phyloP scores from a whole-genome alignment of 2,888 invertebrate species.

The Leptarthrus brevirostris region DNA sequence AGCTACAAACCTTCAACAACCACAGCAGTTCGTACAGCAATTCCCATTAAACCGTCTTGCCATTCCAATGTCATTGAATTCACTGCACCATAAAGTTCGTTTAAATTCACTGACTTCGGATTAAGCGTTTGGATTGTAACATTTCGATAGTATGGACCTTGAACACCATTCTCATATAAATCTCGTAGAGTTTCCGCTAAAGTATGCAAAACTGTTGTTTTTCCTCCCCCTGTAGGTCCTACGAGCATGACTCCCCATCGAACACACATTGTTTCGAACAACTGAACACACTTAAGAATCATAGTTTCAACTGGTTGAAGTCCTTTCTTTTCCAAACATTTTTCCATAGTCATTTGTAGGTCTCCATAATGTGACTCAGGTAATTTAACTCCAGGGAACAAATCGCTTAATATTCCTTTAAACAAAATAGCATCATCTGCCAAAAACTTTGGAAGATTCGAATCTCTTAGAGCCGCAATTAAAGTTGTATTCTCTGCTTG shows the following conservation, averaged over 20 bases:
- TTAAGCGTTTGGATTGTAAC: conserved; percentile 86
- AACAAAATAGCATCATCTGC: conserved; percentile 86
- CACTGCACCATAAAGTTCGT: conserved; percentile 89
- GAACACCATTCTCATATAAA: conserved; percentile 72
- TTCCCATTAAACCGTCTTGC: conserved; percentile 87
- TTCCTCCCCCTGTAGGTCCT: conserved; percentile 90
- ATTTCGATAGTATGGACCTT: conserved; percentile 74
- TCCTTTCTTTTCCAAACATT: conserved; percentile 70
- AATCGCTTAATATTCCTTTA: conserved; percentile 87
- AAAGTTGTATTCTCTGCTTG: conserved; percentile 86
- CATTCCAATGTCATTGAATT: conserved; percentile 87
- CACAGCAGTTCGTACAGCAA: conserved; percentile 63
- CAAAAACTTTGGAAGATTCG: conserved; percentile 90
- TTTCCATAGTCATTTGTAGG: conserved; percentile 75
- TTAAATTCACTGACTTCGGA: conserved; percentile 88
- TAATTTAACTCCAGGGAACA: conserved; percentile 85
- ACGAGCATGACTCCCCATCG: conserved; percentile 94
- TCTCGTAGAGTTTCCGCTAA: conserved; percentile 77
- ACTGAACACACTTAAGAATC: conserved; percentile 73
- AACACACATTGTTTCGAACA: conserved; percentile 91
- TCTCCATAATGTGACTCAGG: conserved; percentile 83
- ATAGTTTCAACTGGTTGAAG: conserved; percentile 73
- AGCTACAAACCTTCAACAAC: conserved; percentile 61
- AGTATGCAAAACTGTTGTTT: conserved; percentile 81
- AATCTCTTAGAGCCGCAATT: conserved; percentile 87